phyloP scores from a whole-genome alignment of 2,888 invertebrate genomes.

The Folsomia manolachei region DNA sequence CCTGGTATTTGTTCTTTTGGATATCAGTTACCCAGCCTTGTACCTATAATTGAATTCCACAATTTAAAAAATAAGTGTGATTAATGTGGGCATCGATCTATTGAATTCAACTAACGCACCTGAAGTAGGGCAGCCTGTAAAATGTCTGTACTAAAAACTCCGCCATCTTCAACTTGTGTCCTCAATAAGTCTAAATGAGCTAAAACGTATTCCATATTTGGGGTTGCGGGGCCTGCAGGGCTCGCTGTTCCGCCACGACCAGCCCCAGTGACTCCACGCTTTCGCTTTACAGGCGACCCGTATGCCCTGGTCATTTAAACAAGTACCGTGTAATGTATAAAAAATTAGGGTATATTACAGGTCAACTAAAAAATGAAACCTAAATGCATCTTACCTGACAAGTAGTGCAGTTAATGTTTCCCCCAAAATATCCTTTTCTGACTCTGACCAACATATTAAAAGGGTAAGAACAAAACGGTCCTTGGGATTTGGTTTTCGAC shows the following conservation, averaged over 20 bases:
- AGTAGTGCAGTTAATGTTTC: slow-evolving; percentile 56
- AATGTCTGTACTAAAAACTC: slow-evolving; percentile 79
- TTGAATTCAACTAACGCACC: slow-evolving; percentile 31
- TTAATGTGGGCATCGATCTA: too few relatives aligned
- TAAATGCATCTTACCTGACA: slow-evolving; percentile 37
- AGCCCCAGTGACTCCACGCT: slow-evolving; percentile 65
- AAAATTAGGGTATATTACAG: neutral
- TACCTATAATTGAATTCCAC: slow-evolving; percentile 28
- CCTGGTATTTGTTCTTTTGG: slow-evolving; percentile 85
- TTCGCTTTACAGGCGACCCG: slow-evolving; percentile 86
- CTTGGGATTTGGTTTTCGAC: slow-evolving; percentile 67
- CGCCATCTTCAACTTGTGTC: slow-evolving; percentile 62
- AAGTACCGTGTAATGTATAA: neutral
- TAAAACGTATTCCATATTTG: slow-evolving; percentile 60
- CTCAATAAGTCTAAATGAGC: slow-evolving; percentile 89
- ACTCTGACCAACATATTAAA: slow-evolving; percentile 89
- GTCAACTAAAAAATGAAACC: slow-evolving; percentile 1
- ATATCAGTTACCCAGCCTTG: slow-evolving; percentile 64
- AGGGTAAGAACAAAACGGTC: slow-evolving; percentile 89
- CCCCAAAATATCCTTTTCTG: slow-evolving; percentile 67
- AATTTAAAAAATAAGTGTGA: neutral
- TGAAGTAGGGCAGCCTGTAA: slow-evolving; percentile 89
- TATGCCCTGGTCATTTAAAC: slow-evolving; percentile 61
- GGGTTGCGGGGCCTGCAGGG: slow-evolving; percentile 47
- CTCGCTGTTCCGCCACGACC: slow-evolving; percentile 57